Percentiles rank a stretch among this genome's conserved stretches.
Evolutionary conservation across 23 tunicate genomes (phyloP).

Genomic region (Oikopleura albicans): DNA sequence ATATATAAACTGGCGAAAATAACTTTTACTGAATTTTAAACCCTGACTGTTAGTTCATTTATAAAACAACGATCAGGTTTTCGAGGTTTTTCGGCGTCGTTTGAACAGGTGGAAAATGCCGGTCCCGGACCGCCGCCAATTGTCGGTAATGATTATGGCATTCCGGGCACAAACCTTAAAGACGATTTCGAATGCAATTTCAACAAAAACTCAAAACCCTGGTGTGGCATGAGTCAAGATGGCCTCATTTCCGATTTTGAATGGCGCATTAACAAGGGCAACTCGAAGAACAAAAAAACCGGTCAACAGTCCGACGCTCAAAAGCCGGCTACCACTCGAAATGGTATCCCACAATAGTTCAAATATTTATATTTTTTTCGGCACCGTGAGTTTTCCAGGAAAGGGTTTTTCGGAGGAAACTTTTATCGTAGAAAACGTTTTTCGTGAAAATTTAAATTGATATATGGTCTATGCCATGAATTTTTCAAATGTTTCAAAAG

Average conservation of each 20-base stretch:
- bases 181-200: slow-evolving; percentile 47
- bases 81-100: slow-evolving; percentile 21
- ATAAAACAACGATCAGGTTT: not conserved
- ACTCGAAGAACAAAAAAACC: not conserved
- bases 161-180: not conserved
- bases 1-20: too few species aligned
- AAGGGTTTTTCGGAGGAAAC: too few species aligned
- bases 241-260: not conserved
- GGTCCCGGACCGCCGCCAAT: slow-evolving; percentile 43
- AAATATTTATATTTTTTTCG: too few species aligned
- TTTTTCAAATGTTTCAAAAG: too few species aligned
- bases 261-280: not conserved
- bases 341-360: not conserved
- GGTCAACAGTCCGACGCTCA: not conserved
- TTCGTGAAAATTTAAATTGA: too few species aligned
- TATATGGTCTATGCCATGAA: too few species aligned
- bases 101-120: slow-evolving; percentile 19
- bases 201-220: slow-evolving; percentile 14
- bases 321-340: not conserved
- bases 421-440: too few species aligned
- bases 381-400: too few species aligned
- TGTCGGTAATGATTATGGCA: not conserved
- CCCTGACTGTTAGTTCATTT: not conserved
- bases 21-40: not conserved
- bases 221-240: slow-evolving; percentile 35